Percentiles rank a stretch among this genome's conserved stretches.
phyloP scores from a whole-genome alignment of 37 sponge, comb jelly and placozoan genomes.

The Spongilla lacustris region DNA sequence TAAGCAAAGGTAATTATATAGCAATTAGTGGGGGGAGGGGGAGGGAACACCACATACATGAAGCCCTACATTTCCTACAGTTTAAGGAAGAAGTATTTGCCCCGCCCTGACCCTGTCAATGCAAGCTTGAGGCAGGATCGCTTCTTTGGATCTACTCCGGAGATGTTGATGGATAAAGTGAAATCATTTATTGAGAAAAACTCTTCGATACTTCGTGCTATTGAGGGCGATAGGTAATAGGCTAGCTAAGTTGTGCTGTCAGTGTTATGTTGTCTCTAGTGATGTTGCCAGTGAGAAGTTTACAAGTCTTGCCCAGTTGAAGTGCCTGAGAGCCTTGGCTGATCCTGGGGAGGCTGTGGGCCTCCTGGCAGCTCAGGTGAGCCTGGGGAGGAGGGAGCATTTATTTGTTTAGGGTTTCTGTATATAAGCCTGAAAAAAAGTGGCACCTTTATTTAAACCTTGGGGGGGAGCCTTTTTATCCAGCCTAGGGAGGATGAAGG shows the following conservation, averaged over 20 bases:
- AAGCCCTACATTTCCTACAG: background rate
- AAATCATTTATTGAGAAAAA: constrained; percentile 33
- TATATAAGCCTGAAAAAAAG: too few relatives aligned
- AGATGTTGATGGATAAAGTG: constrained; percentile 43
- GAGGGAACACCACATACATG: too few relatives aligned
- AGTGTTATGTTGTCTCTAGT: background rate
- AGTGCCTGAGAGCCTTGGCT: constrained; percentile 74
- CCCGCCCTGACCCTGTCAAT: constrained; percentile 69
- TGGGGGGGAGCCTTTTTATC: too few relatives aligned
- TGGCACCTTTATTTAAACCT: too few relatives aligned
- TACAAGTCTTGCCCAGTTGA: constrained; percentile 64
- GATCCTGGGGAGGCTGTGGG: constrained; percentile 97
- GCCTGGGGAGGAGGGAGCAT: background rate
- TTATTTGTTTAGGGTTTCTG: too few relatives aligned
- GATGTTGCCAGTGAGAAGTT: constrained; percentile 71
- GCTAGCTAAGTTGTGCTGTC: background rate
- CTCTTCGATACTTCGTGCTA: background rate
- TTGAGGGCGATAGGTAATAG: background rate
- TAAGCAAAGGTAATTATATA: constrained; percentile 35
- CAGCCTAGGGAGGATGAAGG: too few relatives aligned
- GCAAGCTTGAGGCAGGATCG: constrained; percentile 60
- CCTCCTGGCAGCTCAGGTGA: constrained; percentile 91
- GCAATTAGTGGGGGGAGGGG: too few relatives aligned
- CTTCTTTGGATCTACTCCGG: constrained; percentile 85
- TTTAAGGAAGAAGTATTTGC: constrained; percentile 20